Conservation (phyloP, 1,140 invertebrate genomes). For the Drosophila malerkotliana region DNA sequence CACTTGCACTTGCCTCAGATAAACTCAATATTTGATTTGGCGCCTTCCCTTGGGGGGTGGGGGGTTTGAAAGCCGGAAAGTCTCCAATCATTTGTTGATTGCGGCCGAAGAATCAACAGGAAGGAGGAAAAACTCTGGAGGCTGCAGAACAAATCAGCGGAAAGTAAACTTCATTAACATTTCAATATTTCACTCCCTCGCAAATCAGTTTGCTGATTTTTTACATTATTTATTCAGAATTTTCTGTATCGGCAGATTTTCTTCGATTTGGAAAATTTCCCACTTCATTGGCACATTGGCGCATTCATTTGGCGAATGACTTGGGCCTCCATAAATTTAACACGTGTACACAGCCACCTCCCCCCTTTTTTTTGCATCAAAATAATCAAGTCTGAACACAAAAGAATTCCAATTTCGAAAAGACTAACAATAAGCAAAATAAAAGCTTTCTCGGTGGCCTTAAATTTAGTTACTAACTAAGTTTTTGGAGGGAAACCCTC, state of each 20-base stretch:
- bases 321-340: constrained; percentile 50
- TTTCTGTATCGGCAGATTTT: constrained; percentile 62
- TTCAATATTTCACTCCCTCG: constrained; percentile 65
- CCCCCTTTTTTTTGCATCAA: constrained; percentile 8
- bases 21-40: constrained; percentile 42
- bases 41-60: background rate
- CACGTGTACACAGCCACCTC: constrained; percentile 50
- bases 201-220: constrained; percentile 63
- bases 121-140: constrained; percentile 31
- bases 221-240: constrained; percentile 77
- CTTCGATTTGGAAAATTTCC: constrained; percentile 31
- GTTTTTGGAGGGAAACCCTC: background rate
- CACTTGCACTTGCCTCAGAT: constrained; percentile 16
- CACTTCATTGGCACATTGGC: constrained; percentile 34
- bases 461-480: constrained; percentile 28
- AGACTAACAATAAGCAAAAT: constrained; percentile 18
- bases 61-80: background rate
- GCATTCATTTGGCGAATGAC: constrained; percentile 78
- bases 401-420: constrained; percentile 44
- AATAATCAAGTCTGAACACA: constrained; percentile 18
- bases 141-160: constrained; percentile 69
- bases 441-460: constrained; percentile 34
- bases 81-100: constrained; percentile 62
- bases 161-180: constrained; percentile 81
- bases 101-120: constrained; percentile 50